These are phyloP conservation scores for Lonchura striata DNA, from an alignment of 2,113 vertebrate genomes.

Conservation along the genomic window DNA sequence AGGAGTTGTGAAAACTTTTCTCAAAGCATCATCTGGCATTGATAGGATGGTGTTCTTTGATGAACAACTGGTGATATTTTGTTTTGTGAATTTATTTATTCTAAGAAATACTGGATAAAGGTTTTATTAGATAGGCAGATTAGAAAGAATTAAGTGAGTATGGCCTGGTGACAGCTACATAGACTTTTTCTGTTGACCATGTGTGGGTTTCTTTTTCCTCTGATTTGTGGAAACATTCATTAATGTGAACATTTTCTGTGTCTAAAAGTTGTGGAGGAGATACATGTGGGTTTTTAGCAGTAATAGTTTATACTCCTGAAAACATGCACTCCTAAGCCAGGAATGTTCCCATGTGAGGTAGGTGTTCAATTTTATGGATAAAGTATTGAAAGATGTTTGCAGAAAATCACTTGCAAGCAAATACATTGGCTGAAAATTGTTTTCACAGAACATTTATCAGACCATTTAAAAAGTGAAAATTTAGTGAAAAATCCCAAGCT, in stretches of 20 bases:
- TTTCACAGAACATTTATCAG: constrained; percentile 65
- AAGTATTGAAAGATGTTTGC: constrained; percentile 53
- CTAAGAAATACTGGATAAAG: not conserved
- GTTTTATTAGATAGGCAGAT: not conserved
- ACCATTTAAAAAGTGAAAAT: constrained; percentile 63
- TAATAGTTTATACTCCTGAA: not conserved
- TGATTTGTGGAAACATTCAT: not conserved
- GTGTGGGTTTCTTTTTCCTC: not conserved
- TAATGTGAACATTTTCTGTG: not conserved
- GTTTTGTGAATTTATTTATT: not conserved
- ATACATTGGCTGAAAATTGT: constrained; percentile 53
- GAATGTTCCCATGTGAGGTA: constrained; percentile 40
- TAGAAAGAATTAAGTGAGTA: not conserved
- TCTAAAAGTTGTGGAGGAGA: not conserved
- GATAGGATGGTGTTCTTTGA: not conserved
- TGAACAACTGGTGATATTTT: not conserved
- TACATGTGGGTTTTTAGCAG: not conserved
- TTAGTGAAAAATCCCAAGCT: constrained; percentile 64
- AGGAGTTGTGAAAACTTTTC: not conserved
- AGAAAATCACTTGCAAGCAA: constrained; percentile 45
- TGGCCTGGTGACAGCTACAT: not conserved
- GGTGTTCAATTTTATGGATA: constrained; percentile 55
- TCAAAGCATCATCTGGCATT: not conserved
- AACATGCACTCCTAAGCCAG: not conserved
- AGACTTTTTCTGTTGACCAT: not conserved